Base-by-base conservation (phyloP, 2,888 invertebrate genomes). In the Eubasilissa splendida region DNA sequence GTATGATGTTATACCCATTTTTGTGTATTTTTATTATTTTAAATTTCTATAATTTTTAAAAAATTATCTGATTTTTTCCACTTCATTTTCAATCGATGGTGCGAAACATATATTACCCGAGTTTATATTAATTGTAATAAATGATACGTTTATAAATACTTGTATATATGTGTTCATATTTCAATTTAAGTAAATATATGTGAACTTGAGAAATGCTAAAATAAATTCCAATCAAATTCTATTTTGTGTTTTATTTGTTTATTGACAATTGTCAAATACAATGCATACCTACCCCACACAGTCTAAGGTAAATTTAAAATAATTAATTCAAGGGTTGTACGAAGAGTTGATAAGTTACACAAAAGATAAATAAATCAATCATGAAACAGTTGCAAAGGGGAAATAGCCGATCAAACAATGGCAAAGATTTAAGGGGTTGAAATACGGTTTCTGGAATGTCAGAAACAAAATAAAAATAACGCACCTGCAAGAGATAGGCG, bases 161-260 rank as follows among this genome's bases (percentile, higher is more conserved):
- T 83, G 83, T 83, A 83, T 53, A 83, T 83, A 83, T 81, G 83
- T 83, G 83, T 83, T 83, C 83, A 83, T 83, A 83, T 63, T 79
- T 83, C 83, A 81, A 0, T 76, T 81, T 83, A 80, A 82, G 77
- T 81, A 79, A 80, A 79, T 83, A 81, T 83, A 83, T 83, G 83
- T 83, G 79, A 79, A 79, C 56, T 81, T 81, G 59, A 83, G 73
- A 79, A 76, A 80, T 78, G 77, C 70, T 80, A 80, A 80, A 83
- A 83, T 83, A 83, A 83, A 83, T 74, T 60, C 68, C 74, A 79
- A 81, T 75, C 79, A 80, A 83, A 68, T 82, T 75, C 70, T 73
- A 73, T 53, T 31, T 42, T 56, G 78, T 63, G 63, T 78, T 78
- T 78, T 78, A 71, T 70, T 77, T 59, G 50, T 71, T 53, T n/a